Base-by-base conservation (phyloP, 1,140 invertebrate genomes). In the Formica exsecta region DNA sequence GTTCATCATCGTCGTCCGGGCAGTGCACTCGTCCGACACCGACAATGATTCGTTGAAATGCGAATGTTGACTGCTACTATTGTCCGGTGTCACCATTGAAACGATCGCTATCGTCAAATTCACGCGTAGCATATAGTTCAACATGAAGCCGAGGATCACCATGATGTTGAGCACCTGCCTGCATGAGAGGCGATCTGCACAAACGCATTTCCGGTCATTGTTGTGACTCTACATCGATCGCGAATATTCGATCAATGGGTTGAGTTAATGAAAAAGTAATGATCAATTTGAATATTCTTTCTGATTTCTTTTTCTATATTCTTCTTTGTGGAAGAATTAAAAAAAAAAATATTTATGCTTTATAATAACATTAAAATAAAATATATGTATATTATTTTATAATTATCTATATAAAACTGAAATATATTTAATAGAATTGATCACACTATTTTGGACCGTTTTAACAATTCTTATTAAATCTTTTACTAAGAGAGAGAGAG, bases 41-140 rank as follows among this genome's bases (percentile, higher is more conserved):
- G 0, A 70, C 54, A 32, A n/a, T 51, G 57, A 48, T 29, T 38
- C 62, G 64, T 66, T 89, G 75, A 89, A 89, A 90, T 91, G 91
- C 66, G 70, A 85, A 59, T 73, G 57, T 25, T 61, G 68, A 44
- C 38, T 44, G 19, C 51, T 93, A 38, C 93, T 92, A 89, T 96
- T 94, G 85, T 92, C 71, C 94, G 89, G 95, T 94, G 92, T 96
- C 95, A 97, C 96, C 98, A 98, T 98, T 85, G 97, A 97, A 9
- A 98, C 98, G 71, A 99, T 98, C 80, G 98, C 98, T 62, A 98
- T 98, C 77, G 98, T 98, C 19, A 98, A 95, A 95, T 98, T 98
- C 3, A 98, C 98, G 48, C 98, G 96, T 16, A 98, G 94, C 94
- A 98, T 97, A 95, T 98, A 98, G 93, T 98, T 98, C 94, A 98